A percentile compares a stretch with the other conserved stretches of the same genome.
Evolutionary conservation across 2,797 vertebrate species (phyloP).

Genomic region (Echeneis naucrates): DNA sequence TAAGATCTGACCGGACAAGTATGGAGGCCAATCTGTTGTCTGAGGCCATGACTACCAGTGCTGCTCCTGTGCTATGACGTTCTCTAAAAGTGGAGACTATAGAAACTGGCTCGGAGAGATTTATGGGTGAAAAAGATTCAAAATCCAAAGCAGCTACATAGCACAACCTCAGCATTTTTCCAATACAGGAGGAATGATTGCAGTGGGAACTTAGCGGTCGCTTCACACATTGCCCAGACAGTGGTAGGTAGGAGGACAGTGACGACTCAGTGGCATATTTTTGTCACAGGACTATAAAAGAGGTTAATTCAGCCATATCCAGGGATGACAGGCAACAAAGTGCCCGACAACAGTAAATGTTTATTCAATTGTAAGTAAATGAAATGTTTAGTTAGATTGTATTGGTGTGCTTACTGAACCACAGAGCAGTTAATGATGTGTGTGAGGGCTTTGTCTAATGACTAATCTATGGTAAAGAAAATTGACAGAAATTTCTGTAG

Average conservation of each 20-base stretch:
- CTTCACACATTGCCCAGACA: neutral
- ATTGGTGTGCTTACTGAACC: slow-evolving; percentile 15
- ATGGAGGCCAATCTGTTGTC: too few species aligned
- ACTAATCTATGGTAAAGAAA: slow-evolving; percentile 10
- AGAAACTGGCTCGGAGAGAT: too few species aligned
- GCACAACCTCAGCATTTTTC: neutral
- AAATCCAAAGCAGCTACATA: too few species aligned
- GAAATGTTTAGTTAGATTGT: slow-evolving; percentile 8
- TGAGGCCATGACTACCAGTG: too few species aligned
- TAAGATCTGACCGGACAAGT: too few species aligned
- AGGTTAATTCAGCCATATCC: neutral
- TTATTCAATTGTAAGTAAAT: slow-evolving; percentile 10
- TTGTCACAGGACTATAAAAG: neutral
- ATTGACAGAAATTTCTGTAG: slow-evolving; percentile 5
- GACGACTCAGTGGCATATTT: neutral
- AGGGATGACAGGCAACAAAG: neutral
- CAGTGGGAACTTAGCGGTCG: neutral
- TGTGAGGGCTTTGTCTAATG: neutral
- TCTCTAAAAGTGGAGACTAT: too few species aligned
- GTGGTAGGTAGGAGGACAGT: neutral
- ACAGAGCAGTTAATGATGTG: neutral
- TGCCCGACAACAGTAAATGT: neutral
- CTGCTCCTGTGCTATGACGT: too few species aligned
- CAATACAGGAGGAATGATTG: neutral
- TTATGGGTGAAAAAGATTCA: too few species aligned